Evolutionary conservation across 2,113 vertebrate genomes (phyloP), one percentile per base, ranked within the genome.

Genomic region (Bettongia penicillata): DNA sequence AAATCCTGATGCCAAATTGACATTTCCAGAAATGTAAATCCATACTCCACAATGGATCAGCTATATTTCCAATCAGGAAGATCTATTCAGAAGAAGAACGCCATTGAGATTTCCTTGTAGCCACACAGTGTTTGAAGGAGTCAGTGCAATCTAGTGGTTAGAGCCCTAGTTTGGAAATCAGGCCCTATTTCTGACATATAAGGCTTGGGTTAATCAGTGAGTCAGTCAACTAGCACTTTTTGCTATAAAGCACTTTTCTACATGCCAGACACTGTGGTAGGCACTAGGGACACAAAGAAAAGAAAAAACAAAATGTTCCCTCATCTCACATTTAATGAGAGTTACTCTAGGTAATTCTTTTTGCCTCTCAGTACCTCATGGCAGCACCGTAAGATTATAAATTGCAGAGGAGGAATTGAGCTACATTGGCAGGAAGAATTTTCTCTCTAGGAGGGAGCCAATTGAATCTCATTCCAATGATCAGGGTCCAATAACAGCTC

Each of bases 21-120:
- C 26, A 57, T 57, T 68, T 37, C 57, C 57, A 37, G 14, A 28
- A 61, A 77, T 77, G 16, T 77, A 43, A 43, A 23, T 43, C 68
- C 50, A 49, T 16, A 57, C 51, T 55, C 48, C 23, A 84, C 96
- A 43, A 22, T 95, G 92, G 23, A 89, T 19, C 51, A 52, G 3
- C 31, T 12, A n/a, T 93, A 4, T 61, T 92, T 94, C 91, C 43
- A 91, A 57, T 43, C 92, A 91, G 26, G 92, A 51, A 84, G n/a
- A 84, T 53, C 24, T 51, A 23, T 31, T 52, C n/a, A 25, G 23
- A 91, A 94, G 51, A 91, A 96, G 91, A 94, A 51, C 37, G 0
- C 7, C n/a, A 43, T 22, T 84, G 37, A 84, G 19, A 8, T n/a
- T 84, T 43, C n/a, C 16, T 43, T 84, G 68, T 43, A 84, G n/a